These are phyloP conservation scores for Thyatira batis DNA, from an alignment of 2,888 invertebrate genomes.

Conservation along the genomic window DNA sequence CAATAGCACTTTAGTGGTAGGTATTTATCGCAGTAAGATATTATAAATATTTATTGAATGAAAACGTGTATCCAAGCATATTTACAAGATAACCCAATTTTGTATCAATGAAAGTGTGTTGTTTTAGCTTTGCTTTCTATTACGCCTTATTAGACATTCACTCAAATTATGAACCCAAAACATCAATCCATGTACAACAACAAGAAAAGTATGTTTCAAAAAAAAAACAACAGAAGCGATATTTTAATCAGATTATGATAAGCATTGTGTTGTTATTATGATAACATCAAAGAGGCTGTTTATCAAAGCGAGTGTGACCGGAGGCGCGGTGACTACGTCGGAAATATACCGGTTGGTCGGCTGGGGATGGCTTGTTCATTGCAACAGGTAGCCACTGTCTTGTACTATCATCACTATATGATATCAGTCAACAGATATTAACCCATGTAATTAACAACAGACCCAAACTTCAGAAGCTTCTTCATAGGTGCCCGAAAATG, in stretches of 20 bases:
- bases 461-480: too few relatives aligned
- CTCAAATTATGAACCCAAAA: too few relatives aligned
- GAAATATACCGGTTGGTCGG: slow-evolving; percentile 16
- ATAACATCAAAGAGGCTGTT: slow-evolving; percentile 39
- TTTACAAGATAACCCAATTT: too few relatives aligned
- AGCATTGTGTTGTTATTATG: slow-evolving; percentile 25
- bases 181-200: too few relatives aligned
- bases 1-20: too few relatives aligned
- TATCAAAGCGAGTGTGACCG: slow-evolving; percentile 27
- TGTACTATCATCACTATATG: background rate
- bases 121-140: too few relatives aligned
- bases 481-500: too few relatives aligned
- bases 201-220: slow-evolving; percentile 11
- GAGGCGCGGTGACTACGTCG: slow-evolving; percentile 19
- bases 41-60: too few relatives aligned
- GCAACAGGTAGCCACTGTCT: slow-evolving; percentile 1
- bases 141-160: too few relatives aligned
- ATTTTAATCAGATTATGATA: slow-evolving; percentile 37
- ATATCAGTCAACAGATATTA: background rate
- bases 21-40: too few relatives aligned
- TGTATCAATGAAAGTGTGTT: too few relatives aligned
- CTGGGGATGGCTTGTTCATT: slow-evolving; percentile 11
- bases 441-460: background rate
- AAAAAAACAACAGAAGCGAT: slow-evolving; percentile 12
- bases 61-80: too few relatives aligned